Conservation (phyloP, 1,140 invertebrate genomes). For the Cephus cinctus region DNA sequence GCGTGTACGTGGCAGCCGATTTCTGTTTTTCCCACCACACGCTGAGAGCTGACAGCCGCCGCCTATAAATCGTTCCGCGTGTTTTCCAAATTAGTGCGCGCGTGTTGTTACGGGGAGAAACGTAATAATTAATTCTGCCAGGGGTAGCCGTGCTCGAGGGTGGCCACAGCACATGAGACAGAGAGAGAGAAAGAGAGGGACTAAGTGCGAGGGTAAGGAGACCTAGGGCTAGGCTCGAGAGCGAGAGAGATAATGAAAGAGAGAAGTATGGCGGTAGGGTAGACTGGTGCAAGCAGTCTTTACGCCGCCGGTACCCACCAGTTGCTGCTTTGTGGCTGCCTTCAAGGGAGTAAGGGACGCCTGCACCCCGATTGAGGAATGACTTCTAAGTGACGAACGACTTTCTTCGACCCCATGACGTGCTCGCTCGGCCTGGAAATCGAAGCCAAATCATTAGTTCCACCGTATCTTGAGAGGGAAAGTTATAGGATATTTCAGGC, state of each 20-base stretch:
- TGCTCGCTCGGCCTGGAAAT: conserved; percentile 15
- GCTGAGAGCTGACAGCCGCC: neutral
- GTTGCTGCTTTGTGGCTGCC: conserved; percentile 15
- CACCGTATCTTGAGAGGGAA: conserved; percentile 5
- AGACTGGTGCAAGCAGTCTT: neutral
- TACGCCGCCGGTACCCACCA: conserved; percentile 15
- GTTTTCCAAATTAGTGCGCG: conserved; percentile 20
- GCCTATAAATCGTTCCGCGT: conserved; percentile 14
- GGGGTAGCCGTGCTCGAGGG: conserved; percentile 6
- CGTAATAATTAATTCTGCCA: conserved; percentile 24
- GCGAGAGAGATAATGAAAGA: conserved; percentile 1
- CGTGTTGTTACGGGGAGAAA: conserved; percentile 20
- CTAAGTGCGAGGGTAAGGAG: neutral
- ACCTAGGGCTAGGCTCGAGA: neutral
- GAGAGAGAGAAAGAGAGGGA: neutral
- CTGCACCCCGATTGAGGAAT: conserved; percentile 18
- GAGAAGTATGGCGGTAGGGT: neutral
- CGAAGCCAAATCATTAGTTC: conserved; percentile 20
- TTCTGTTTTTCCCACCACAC: neutral
- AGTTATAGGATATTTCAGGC: conserved; percentile 8
- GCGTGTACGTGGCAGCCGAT: neutral
- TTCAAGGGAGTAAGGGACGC: neutral
- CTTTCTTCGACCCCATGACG: conserved; percentile 15
- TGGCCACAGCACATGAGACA: conserved; percentile 7
- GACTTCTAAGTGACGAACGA: conserved; percentile 20